Evolutionary conservation across 2,797 vertebrate genomes (phyloP), one percentile per base, ranked within the genome.

Genomic region (Botia kubotai): DNA sequence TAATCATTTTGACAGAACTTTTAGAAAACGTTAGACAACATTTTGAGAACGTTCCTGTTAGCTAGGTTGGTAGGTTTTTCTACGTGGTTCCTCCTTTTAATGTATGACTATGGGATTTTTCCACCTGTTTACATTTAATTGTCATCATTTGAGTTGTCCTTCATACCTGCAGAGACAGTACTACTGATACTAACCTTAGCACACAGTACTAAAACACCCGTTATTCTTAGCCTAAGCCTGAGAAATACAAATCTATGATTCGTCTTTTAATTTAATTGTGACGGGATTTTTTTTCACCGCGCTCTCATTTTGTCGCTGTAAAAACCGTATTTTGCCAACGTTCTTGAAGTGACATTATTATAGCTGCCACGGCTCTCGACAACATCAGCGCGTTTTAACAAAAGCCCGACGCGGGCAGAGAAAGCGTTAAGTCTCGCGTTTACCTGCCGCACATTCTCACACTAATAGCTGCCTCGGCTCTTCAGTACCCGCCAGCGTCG

Each of bases 391-490:
- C n/a, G 48, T 33, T 75, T 65, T 62, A 84, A 86, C 72, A 86
- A 86, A 84, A 81, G 81, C 72, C 53, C 29, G 7, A 6, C 36
- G 36, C 36, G 6, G 55, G 58, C 23, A 4, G 16, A 80, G 50
- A 71, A 19, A 2, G 19, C 72, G 81, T 76, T 67, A 72, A 65
- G 57, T 48, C 60, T 71, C 43, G 77, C 23, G 53, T 80, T 83
- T 72, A 83, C 78, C 73, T 84, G 70, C 46, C 75, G 81, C 67
- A 80, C 62, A 62, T 14, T 29, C 23, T 29, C 23, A 84, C 78
- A 84, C 83, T 88, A 88, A 89, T 75, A 75, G 50, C 85, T 74
- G 82, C 58, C 58, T 83, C 62, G 57, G 67, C 84, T 2, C 2
- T 2, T 60, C 68, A 62, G 26, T 62, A 3, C 5, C 21, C 19